Evolutionary conservation across 1,140 invertebrate species (phyloP).

Genomic region (Rhopalosiphum maidis): DNA sequence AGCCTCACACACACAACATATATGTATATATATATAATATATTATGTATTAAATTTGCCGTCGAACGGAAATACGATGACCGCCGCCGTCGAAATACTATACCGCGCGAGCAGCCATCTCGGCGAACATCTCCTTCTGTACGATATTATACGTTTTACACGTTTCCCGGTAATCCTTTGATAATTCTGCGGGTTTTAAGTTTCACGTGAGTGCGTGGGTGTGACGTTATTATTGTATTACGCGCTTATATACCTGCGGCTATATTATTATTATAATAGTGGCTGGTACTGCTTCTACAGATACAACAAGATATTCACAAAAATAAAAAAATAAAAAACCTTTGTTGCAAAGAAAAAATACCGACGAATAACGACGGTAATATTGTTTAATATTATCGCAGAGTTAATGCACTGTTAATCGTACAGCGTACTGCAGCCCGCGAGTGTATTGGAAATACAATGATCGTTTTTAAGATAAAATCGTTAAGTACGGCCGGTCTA

Average conservation of each 20-base stretch:
- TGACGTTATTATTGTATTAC: slow-evolving; percentile 3
- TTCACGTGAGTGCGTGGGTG: not conserved
- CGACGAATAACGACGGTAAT: not conserved
- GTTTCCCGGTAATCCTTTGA: not conserved
- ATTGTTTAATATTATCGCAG: not conserved
- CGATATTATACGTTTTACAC: not conserved
- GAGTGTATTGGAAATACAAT: not conserved
- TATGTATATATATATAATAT: not conserved
- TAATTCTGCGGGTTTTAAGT: not conserved
- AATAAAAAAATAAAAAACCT: not conserved
- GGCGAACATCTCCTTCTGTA: not conserved
- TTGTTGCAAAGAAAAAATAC: not conserved
- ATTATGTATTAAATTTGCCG: not conserved
- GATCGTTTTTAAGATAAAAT: not conserved
- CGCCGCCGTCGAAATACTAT: not conserved
- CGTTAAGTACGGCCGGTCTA: not conserved
- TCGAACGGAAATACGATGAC: not conserved
- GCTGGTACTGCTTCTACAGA: not conserved
- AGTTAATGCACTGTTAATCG: not conserved
- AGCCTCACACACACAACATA: too few relatives aligned
- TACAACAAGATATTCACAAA: not conserved
- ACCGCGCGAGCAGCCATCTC: too few relatives aligned
- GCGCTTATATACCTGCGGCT: not conserved
- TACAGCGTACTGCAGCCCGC: not conserved
- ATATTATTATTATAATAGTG: not conserved